A percentile compares a stretch with the other conserved stretches of the same genome.
These are phyloP conservation scores for Pinna nobilis DNA, from an alignment of 1,140 invertebrate genomes.

Conservation along the genomic window DNA sequence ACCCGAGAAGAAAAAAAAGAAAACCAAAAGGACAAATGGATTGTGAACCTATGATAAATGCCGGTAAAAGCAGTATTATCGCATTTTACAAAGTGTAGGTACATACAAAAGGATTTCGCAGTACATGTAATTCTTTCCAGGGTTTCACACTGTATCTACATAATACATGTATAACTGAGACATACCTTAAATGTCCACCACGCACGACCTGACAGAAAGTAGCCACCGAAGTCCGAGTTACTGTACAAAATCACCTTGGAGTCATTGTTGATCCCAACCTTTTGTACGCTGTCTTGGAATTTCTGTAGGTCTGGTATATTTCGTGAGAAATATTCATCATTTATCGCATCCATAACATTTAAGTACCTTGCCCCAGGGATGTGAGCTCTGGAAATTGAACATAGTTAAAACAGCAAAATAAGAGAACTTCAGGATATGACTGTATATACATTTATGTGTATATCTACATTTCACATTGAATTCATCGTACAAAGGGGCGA, in stretches of 20 bases:
- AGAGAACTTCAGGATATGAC: not conserved
- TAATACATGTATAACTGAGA: not conserved
- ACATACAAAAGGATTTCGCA: no score
- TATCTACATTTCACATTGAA: no score
- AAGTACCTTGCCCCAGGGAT: constrained; percentile 56
- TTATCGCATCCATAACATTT: constrained; percentile 46
- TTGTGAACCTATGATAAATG: no score
- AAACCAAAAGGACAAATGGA: no score
- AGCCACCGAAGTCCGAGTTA: constrained; percentile 46
- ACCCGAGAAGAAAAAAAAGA: no score
- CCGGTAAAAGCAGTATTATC: no score
- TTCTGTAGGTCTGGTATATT: constrained; percentile 51
- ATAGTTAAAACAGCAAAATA: not conserved
- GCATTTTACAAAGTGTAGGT: no score
- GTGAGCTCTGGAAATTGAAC: constrained; percentile 44
- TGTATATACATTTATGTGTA: no score
- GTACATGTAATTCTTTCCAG: no score
- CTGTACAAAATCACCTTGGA: constrained; percentile 56
- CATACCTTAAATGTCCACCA: constrained; percentile 60
- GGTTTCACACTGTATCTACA: no score
- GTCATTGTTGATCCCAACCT: constrained; percentile 45
- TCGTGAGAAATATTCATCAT: constrained; percentile 48
- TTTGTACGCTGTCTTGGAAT: constrained; percentile 47
- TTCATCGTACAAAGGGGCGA: no score
- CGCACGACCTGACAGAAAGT: constrained; percentile 45